Evolutionary conservation across 2,797 vertebrate species (phyloP).

Genomic region (Xerus rutilus): DNA sequence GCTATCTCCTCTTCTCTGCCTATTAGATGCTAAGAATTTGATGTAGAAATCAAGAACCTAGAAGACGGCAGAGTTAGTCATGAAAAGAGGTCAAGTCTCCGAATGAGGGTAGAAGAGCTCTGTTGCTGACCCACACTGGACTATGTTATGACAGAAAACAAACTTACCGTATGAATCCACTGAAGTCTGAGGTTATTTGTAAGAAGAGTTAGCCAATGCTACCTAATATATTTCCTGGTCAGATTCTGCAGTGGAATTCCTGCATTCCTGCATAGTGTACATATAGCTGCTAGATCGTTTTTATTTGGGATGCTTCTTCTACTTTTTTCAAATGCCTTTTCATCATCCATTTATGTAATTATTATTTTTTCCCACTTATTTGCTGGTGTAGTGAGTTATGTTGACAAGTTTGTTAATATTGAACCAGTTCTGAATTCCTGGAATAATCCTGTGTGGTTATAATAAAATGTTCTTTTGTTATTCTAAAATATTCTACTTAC

Average conservation of each 20-base stretch:
- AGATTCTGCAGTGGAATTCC: neutral
- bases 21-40: neutral
- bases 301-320: neutral
- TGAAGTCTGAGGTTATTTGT: neutral
- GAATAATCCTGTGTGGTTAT: neutral
- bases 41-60: neutral
- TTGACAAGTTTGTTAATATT: too few relatives aligned
- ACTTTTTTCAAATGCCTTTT: neutral
- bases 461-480: neutral
- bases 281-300: neutral
- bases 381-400: too few relatives aligned
- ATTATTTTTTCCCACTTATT: too few relatives aligned
- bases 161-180: neutral
- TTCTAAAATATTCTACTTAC: neutral
- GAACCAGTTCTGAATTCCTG: neutral
- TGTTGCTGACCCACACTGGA: neutral
- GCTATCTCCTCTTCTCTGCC: neutral
- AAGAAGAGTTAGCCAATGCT: neutral
- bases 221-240: neutral
- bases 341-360: neutral
- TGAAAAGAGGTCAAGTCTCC: neutral
- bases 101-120: neutral
- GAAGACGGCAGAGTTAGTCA: neutral
- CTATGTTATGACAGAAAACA: neutral
- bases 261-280: too few relatives aligned